These are phyloP conservation scores for Miltochrista miniata DNA, from an alignment of 2,888 invertebrate genomes.

Conservation along the genomic window DNA sequence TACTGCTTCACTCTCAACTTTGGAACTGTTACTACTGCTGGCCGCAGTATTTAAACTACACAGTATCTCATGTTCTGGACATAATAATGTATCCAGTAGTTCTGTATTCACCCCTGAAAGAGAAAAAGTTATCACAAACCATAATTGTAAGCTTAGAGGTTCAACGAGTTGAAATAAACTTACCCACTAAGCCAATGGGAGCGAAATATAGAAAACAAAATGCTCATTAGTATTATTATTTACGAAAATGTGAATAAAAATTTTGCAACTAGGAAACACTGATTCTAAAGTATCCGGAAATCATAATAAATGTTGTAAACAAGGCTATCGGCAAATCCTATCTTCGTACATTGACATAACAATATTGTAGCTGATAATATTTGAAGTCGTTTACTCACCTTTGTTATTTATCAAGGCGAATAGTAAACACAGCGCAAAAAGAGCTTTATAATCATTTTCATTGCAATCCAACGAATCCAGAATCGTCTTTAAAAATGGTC, in stretches of 20 bases:
- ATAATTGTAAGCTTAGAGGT: neutral
- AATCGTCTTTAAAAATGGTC: conserved; percentile 95
- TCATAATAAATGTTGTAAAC: conserved; percentile 3
- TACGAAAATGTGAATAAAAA: conserved; percentile 4
- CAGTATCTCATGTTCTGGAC: conserved; percentile 78
- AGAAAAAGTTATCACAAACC: conserved; percentile 25
- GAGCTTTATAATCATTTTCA: conserved; percentile 97
- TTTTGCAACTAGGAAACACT: neutral
- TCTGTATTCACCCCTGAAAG: conserved; percentile 91
- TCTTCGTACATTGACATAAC: conserved; percentile 16
- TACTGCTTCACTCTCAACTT: conserved; percentile 28
- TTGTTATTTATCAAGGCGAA: conserved; percentile 97
- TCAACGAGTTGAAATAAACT: conserved; percentile 3
- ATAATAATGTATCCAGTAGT: conserved; percentile 90
- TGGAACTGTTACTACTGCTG: neutral
- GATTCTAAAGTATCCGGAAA: neutral
- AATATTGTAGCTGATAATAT: conserved; percentile 13
- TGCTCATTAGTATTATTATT: conserved; percentile 7
- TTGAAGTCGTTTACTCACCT: conserved; percentile 84
- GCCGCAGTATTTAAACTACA: conserved; percentile 14
- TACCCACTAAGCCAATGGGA: conserved; percentile 13
- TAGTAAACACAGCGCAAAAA: conserved; percentile 95
- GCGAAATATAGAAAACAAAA: conserved; percentile 6
- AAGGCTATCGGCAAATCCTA: conserved; percentile 7
- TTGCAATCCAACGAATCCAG: conserved; percentile 93